Conservation (phyloP, 1,140 invertebrate species). For the Geopemphigus sp. region DNA sequence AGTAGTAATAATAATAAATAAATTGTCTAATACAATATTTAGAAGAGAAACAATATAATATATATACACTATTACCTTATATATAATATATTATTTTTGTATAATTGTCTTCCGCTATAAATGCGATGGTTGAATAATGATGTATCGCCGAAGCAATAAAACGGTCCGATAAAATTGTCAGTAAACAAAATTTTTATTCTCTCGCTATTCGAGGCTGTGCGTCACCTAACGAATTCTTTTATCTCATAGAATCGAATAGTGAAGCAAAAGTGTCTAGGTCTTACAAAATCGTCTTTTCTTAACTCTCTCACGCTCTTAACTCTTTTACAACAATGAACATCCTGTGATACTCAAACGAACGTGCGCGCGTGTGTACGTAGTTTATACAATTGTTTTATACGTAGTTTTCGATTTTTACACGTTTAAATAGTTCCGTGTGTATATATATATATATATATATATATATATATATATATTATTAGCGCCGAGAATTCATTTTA, state of each 20-base stretch:
- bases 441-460: neutral
- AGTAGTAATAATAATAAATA: no score
- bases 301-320: neutral
- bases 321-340: neutral
- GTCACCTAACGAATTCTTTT: neutral
- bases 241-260: neutral
- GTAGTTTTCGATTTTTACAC: neutral
- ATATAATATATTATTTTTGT: no score
- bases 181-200: neutral
- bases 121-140: neutral
- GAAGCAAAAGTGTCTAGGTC: neutral
- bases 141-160: neutral
- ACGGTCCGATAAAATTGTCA: neutral
- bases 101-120: no score
- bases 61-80: no score
- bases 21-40: no score
- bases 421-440: neutral
- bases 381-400: neutral
- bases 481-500: neutral
- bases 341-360: neutral
- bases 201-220: neutral
- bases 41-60: no score
- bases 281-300: neutral
- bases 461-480: neutral
- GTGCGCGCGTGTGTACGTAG: neutral